Conservation (phyloP, 2,888 invertebrate species). For the Euproctis similis region DNA sequence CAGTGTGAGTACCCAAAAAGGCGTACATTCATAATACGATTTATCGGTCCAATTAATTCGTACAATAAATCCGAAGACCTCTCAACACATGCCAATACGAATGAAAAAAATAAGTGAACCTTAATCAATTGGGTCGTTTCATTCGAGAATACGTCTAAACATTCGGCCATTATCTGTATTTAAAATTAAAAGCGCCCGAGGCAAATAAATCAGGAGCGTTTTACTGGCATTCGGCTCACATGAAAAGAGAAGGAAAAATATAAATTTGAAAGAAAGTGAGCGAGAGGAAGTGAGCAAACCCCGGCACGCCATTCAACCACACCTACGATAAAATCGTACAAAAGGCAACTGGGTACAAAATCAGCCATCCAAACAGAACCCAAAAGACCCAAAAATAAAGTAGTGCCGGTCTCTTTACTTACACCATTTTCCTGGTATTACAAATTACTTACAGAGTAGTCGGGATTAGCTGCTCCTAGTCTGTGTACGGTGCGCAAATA, state of each 20-base stretch:
- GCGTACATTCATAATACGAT: too few species aligned
- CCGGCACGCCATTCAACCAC: constrained; percentile 12
- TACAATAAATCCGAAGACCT: too few species aligned
- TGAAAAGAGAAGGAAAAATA: constrained; percentile 6
- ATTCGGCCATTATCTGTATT: constrained; percentile 3
- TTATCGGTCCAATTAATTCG: too few species aligned
- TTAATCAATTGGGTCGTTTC: not conserved
- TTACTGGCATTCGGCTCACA: constrained; percentile 4
- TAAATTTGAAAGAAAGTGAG: constrained; percentile 7
- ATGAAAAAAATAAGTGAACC: not conserved
- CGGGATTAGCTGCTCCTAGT: too few species aligned
- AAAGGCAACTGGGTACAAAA: constrained; percentile 9
- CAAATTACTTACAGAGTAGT: constrained; percentile 2
- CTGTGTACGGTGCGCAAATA: too few species aligned
- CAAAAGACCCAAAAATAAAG: constrained; percentile 9
- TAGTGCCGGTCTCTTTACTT: constrained; percentile 6
- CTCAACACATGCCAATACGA: not conserved
- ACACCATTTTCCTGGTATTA: constrained; percentile 5
- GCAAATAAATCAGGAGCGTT: constrained; percentile 8
- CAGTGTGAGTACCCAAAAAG: too few species aligned
- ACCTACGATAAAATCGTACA: constrained; percentile 12
- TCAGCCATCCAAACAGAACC: constrained; percentile 9
- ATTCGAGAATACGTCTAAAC: not conserved
- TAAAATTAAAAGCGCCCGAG: constrained; percentile 3
- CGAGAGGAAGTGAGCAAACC: constrained; percentile 13